Evolutionary conservation across 1,140 invertebrate species (phyloP), one percentile per base, ranked within the genome.

Genomic region (Harlomillsia oculata): DNA sequence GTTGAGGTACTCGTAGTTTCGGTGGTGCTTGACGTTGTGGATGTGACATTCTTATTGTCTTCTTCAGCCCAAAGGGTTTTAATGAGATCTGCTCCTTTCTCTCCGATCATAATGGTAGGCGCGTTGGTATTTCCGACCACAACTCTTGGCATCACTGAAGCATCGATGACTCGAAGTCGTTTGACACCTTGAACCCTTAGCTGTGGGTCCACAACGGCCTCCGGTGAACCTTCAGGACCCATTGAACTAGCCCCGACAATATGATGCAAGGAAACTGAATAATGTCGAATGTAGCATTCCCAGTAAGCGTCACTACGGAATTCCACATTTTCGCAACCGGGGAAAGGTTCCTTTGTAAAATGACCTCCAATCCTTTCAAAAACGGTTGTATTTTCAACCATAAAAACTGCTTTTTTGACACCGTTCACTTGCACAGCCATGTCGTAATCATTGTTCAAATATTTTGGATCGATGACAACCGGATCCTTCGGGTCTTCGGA

Each of bases 191-290:
- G 65, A 3, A 80, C 77, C 51, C 70, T 68, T 28, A 82, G 68
- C 61, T 75, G 67, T 45, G 74, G 67, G 43, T 36, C 60, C 18
- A 29, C 55, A 41, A 34, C 59, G 1, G 55, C 34, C 5, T 32
- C n/a, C 4, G 18, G 26, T 1, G 34, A 37, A 1, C 28, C 45
- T 9, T 25, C 16, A 43, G n/a, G 20, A 11, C 90, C 92, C 92
- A 97, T 97, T 69, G 91, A 93, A 51, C 85, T 87, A 0, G 89
- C 93, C 0, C 89, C 89, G 0, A 87, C 82, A 0, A 89, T 87
- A 76, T 91, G 89, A 67, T 90, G 90, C 37, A 90, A 87, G 1
- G 87, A 88, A 76, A 87, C 80, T 0, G 85, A 87, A 63, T 89
- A 89, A 59, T 89, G 84, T 21, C 82, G 9, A 2, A 36, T 36